Conservation (phyloP, 2,113 vertebrate species). For the Dipodomys ordii region DNA sequence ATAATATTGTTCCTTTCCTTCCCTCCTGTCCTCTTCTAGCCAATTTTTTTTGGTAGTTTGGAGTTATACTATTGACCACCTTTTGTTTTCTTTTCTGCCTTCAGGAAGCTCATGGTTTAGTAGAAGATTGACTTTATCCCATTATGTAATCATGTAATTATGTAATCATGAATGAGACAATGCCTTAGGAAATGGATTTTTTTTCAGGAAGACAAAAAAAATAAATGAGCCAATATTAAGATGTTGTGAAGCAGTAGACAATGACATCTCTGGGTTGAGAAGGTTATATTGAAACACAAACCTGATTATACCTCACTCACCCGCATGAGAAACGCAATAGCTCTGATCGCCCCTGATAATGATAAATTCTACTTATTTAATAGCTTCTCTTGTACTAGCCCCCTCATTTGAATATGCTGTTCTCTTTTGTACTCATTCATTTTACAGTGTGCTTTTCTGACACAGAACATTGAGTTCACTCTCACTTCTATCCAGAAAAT, state of each 20-base stretch:
- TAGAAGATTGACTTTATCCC: background rate
- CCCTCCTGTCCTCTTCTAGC: background rate
- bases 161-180: background rate
- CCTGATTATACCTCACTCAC: background rate
- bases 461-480: rapidly evolving
- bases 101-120: background rate
- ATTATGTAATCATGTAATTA: background rate
- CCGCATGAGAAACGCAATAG: background rate
- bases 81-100: background rate
- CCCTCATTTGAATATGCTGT: background rate
- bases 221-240: background rate
- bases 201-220: background rate
- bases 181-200: background rate
- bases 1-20: background rate
- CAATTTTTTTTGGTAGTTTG: background rate
- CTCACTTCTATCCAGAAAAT: background rate
- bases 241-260: background rate
- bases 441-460: background rate
- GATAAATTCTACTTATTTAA: background rate
- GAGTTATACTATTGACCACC: background rate
- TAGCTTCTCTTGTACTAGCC: background rate
- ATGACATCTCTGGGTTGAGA: background rate
- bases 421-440: background rate
- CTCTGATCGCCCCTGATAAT: background rate
- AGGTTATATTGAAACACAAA: background rate